phyloP scores from a whole-genome alignment of 2,113 vertebrate species.

The Erpornis zantholeuca region DNA sequence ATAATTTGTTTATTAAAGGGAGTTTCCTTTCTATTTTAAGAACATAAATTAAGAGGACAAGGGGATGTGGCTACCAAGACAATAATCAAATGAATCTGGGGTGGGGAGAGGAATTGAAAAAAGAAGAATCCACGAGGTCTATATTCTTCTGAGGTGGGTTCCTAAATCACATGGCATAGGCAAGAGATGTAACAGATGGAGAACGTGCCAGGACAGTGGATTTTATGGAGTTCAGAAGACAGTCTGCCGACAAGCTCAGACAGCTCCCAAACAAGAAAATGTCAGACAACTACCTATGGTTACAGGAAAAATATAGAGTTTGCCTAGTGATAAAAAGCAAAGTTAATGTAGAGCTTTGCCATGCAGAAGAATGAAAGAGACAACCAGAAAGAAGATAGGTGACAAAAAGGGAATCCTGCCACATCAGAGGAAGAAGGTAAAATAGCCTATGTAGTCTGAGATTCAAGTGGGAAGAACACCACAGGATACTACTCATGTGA shows the following conservation, averaged over 20 bases:
- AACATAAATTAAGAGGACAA: neutral
- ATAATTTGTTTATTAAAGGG: neutral
- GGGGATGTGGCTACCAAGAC: neutral
- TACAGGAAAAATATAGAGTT: neutral
- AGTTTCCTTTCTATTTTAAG: neutral
- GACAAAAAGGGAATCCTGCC: neutral
- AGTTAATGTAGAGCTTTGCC: neutral
- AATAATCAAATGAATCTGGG: neutral
- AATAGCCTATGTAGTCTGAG: neutral
- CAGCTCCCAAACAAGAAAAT: neutral
- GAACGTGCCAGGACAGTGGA: neutral
- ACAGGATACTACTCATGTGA: neutral
- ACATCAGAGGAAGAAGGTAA: fast-evolving
- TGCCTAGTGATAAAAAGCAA: neutral
- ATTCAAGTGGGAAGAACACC: neutral
- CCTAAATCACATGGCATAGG: neutral
- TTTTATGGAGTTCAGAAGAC: neutral
- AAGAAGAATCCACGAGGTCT: neutral
- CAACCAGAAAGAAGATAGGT: neutral
- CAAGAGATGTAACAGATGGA: neutral
- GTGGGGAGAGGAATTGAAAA: fast-evolving
- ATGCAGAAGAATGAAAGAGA: neutral
- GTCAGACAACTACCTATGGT: neutral
- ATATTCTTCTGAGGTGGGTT: neutral
- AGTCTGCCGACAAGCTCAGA: neutral